Evolutionary conservation across 2,113 vertebrate genomes (phyloP).

Genomic region (Xiphias gladius): DNA sequence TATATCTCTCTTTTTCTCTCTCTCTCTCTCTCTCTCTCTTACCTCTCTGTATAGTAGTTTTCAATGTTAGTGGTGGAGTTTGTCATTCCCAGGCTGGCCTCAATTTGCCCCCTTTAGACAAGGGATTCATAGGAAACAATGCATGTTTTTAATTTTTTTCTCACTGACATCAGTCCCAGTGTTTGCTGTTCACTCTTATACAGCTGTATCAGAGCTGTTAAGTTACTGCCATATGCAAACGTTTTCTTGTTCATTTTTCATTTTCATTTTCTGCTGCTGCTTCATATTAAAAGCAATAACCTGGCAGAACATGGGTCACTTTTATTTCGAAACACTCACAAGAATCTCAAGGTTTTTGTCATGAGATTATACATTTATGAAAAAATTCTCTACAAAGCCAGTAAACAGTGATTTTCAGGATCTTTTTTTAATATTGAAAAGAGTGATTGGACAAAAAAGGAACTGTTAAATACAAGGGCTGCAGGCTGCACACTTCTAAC

Average conservation of each 20-base stretch:
- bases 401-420: neutral
- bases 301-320: neutral
- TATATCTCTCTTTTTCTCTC: no score
- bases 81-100: neutral
- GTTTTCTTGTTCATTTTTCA: neutral
- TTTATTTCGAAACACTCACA: neutral
- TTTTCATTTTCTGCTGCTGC: neutral
- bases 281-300: neutral
- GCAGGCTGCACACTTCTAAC: neutral
- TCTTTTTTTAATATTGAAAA: neutral
- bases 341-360: neutral
- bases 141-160: no score
- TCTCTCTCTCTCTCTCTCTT: no score
- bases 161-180: no score
- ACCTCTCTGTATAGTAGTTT: neutral
- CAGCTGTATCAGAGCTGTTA: neutral
- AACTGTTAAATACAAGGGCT: neutral
- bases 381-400: slow-evolving; percentile 1
- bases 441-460: neutral
- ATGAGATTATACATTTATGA: neutral
- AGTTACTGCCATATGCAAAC: neutral
- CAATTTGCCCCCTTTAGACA: neutral
- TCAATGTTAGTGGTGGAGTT: no score
- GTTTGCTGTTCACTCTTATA: neutral
- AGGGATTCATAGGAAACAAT: no score